Conservation (phyloP, 1,140 invertebrate genomes). For the Aricia agestis region DNA sequence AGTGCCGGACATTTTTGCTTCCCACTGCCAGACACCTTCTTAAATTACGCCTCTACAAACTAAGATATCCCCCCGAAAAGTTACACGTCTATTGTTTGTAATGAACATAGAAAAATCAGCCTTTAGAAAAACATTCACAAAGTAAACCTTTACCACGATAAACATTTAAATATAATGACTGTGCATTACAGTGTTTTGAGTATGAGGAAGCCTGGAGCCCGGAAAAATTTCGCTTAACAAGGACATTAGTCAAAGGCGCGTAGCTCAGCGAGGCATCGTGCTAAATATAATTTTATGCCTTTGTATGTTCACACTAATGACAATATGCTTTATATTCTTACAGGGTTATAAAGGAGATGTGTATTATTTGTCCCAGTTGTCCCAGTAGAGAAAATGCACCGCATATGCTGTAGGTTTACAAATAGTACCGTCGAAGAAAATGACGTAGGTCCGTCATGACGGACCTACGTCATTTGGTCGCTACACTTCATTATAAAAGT, state of each 20-base stretch:
- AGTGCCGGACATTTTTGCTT: no score
- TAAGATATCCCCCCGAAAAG: no score
- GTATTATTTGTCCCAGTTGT: no score
- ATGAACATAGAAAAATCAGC: neutral
- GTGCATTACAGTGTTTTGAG: neutral
- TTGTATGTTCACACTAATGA: slow-evolving; percentile 1
- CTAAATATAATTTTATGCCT: slow-evolving; percentile 9
- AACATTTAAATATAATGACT: neutral
- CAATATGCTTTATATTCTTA: neutral
- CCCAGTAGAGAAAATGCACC: no score
- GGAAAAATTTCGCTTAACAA: slow-evolving; percentile 2
- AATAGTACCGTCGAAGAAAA: no score
- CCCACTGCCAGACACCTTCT: no score
- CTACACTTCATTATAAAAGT: neutral
- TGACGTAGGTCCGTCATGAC: no score
- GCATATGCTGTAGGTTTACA: no score
- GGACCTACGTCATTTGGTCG: no score
- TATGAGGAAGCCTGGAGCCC: neutral
- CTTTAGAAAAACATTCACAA: neutral
- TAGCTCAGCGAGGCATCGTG: neutral
- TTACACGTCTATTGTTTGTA: neutral
- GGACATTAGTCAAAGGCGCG: slow-evolving; percentile 14
- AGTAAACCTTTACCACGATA: neutral
- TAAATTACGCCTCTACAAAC: no score
- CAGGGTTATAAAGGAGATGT: neutral